Base-by-base conservation (phyloP, 1,140 invertebrate species). In the Octopus bimaculoides region DNA sequence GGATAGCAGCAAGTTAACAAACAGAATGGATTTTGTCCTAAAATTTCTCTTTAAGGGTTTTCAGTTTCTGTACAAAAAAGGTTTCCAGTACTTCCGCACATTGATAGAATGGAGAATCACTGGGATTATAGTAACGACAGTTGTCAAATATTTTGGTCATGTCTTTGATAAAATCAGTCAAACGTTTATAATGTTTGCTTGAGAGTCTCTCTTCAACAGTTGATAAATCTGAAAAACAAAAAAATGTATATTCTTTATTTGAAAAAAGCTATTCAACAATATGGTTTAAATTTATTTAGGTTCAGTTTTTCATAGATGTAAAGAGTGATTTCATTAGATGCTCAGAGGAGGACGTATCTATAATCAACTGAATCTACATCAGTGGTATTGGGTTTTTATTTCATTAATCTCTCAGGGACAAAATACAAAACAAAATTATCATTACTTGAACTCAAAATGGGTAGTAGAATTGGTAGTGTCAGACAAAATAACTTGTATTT, bases 61-160 rank as follows among this genome's bases (percentile, higher is more conserved):
- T 91, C 10, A 92, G 86, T 84, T 90, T 90, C 81, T 91, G 94
- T 86, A 97, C 96, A 92, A 98, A 98, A 89, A 94, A 98, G n/a
- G 94, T 94, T 91, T 99, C 97, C 56, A 99, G 91, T 53, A 94
- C 94, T 89, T 98, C 96, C 6, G 97, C 98, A 92, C 96, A 98
- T 85, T 96, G 95, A 90, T 95, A 98, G 90, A 98, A 98, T 75
- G 96, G 95, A 20, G 96, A 97, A 88, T 97, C 96, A 87, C 95
- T 95, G 54, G 96, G 95, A 92, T 99, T 99, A 90, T 97, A 99
- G 85, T 97, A 97, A 78, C 97, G 94, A 92, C 97, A 98, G 90
- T 99, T 99, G 90, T 99, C 97, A 91, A 99, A 98, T 86, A 99
- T 97, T 89, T 97, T 97, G 69, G 96, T 98, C 93, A 98, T 96